These are phyloP conservation scores for Ophion obscuratus DNA, from an alignment of 2,888 invertebrate species.

Conservation along the genomic window DNA sequence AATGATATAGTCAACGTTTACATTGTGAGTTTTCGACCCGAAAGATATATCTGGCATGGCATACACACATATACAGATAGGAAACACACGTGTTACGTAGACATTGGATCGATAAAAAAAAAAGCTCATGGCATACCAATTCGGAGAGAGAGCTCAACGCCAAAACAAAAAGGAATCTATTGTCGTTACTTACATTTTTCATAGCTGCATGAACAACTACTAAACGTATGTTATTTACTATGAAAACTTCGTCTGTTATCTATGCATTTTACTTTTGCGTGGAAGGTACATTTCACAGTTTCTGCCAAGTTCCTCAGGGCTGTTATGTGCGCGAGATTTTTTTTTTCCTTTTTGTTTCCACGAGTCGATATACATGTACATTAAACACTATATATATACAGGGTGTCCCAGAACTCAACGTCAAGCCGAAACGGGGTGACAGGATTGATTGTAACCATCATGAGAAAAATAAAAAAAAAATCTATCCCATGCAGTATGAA, in stretches of 20 bases:
- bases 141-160: slow-evolving; percentile 13
- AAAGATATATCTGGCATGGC: slow-evolving; percentile 64
- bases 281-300: slow-evolving; percentile 82
- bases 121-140: slow-evolving; percentile 4
- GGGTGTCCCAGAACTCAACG: too few species aligned
- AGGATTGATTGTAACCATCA: too few species aligned
- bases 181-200: slow-evolving; percentile 51
- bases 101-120: neutral
- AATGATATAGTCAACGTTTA: slow-evolving; percentile 53
- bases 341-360: neutral
- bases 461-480: too few species aligned
- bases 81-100: neutral
- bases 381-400: neutral
- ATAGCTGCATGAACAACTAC: slow-evolving; percentile 79
- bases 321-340: slow-evolving; percentile 74
- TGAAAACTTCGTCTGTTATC: slow-evolving; percentile 58
- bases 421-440: too few species aligned
- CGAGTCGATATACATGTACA: neutral
- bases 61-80: slow-evolving; percentile 26
- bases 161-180: slow-evolving; percentile 29
- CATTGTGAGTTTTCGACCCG: slow-evolving; percentile 61
- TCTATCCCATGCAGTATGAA: too few species aligned
- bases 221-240: slow-evolving; percentile 68
- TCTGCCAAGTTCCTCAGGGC: slow-evolving; percentile 79
- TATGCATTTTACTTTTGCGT: slow-evolving; percentile 59